Percentiles rank a stretch among this genome's conserved stretches.
These are phyloP conservation scores for Rattus norvegicus DNA, from an alignment of 2,113 vertebrate species.

Conservation along the genomic window GRCr8 NC_086030.1:50159501-50160000, in stretches of 20 bases:
- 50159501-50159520: neutral
- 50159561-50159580: fast-evolving
- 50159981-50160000: neutral
- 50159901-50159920: neutral
- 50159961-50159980: neutral
- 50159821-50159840: too few species aligned
- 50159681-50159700: neutral
- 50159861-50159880: neutral
- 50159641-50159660: neutral
- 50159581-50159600: neutral
- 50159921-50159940: neutral
- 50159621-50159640: neutral
- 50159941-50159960: neutral
- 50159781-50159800: too few species aligned
- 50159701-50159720: neutral
- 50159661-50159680: neutral
- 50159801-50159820: too few species aligned
- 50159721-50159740: neutral
- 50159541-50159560: neutral
- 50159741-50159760: neutral
- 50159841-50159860: too few species aligned
- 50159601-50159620: neutral
- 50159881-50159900: neutral
- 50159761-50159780: too few species aligned
- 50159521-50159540: neutral